phyloP scores from a whole-genome alignment of 2,113 vertebrate genomes.

The Enhydra lutris region DNA sequence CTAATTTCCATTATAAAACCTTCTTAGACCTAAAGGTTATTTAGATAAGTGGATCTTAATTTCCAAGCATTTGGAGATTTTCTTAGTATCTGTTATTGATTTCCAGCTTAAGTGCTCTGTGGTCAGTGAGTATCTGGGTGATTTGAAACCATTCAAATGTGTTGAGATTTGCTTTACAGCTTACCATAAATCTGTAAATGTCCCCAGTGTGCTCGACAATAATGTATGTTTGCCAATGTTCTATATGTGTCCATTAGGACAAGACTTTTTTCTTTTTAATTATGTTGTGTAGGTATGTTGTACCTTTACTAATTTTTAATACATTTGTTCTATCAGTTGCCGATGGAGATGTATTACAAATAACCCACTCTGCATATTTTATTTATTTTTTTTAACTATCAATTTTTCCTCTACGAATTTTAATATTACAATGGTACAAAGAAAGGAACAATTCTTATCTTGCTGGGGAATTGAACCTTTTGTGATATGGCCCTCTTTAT shows the following conservation, averaged over 20 bases:
- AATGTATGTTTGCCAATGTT: neutral
- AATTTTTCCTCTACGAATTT: neutral
- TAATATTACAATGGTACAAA: neutral
- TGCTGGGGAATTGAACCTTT: neutral
- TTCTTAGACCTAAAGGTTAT: neutral
- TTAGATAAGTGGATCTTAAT: neutral
- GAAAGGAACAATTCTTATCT: neutral
- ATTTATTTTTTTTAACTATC: slow-evolving; percentile 14
- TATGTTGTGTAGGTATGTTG: neutral
- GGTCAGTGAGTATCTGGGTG: neutral
- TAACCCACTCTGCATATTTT: neutral
- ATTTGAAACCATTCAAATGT: neutral
- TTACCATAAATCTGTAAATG: neutral
- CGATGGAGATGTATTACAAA: neutral
- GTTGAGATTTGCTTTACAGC: neutral
- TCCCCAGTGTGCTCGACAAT: neutral
- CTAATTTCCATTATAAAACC: neutral
- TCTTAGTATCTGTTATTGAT: neutral
- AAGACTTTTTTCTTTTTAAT: neutral
- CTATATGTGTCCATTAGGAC: neutral
- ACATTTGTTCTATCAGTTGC: neutral
- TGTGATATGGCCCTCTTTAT: neutral
- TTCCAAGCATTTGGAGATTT: neutral
- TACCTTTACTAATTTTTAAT: neutral
- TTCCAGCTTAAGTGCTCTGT: neutral